Conservation (phyloP, 2,888 invertebrate species). For the Adelphocoris suturalis region DNA sequence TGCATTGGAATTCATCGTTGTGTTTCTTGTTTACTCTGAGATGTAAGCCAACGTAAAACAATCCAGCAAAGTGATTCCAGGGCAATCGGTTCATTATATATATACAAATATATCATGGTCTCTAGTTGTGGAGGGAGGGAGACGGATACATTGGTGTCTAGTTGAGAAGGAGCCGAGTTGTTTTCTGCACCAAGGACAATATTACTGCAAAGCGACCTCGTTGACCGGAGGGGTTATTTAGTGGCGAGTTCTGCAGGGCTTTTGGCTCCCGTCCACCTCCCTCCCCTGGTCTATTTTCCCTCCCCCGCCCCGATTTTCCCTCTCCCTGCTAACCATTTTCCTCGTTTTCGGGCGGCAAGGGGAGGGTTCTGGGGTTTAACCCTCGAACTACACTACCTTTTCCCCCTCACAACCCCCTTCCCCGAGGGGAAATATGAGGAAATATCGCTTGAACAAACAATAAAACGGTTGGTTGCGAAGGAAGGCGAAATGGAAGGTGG, state of each 20-base stretch:
- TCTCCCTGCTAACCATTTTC: neutral
- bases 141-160: neutral
- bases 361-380: neutral
- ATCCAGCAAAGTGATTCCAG: neutral
- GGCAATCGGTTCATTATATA: neutral
- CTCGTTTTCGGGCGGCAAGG: neutral
- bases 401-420: neutral
- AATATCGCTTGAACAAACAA: constrained; percentile 21
- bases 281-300: neutral
- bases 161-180: constrained; percentile 44
- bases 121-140: neutral
- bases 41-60: neutral
- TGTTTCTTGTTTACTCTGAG: neutral
- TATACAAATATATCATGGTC: too few species aligned
- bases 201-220: constrained; percentile 64
- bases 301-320: neutral
- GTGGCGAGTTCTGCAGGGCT: constrained; percentile 52
- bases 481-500: neutral
- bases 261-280: constrained; percentile 62
- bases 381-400: neutral
- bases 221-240: constrained; percentile 67
- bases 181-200: constrained; percentile 70
- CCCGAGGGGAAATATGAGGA: constrained; percentile 35
- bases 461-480: neutral
- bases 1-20: neutral